Conservation (phyloP, 2,113 vertebrate species). For the Pangasianodon hypophthalmus region DNA sequence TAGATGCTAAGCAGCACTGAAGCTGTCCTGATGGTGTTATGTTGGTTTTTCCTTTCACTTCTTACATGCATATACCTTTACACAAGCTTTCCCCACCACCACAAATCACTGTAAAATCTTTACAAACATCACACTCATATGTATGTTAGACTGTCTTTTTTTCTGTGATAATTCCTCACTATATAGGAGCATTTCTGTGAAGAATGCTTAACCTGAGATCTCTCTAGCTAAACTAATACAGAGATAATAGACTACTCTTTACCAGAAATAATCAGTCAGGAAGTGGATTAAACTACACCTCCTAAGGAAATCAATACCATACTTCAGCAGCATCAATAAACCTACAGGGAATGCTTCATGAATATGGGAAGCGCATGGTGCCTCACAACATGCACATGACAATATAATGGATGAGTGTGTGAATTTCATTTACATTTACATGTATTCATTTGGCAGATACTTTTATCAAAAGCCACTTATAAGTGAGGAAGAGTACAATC, state of each 20-base stretch:
- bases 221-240: not conserved
- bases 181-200: not conserved
- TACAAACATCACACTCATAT: not conserved
- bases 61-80: not conserved
- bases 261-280: not conserved
- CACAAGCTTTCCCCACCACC: not conserved
- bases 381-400: constrained; percentile 8
- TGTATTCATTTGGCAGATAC: not conserved
- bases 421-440: constrained; percentile 2
- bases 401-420: constrained; percentile 20
- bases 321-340: constrained; percentile 16
- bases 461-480: not conserved
- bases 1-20: not conserved
- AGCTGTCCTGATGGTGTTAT: not conserved
- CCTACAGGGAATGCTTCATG: not conserved
- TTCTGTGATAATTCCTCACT: not conserved
- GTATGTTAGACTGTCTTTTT: not conserved
- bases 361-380: not conserved
- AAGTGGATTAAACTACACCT: constrained; percentile 29
- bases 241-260: constrained; percentile 10
- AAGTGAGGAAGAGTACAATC: not conserved
- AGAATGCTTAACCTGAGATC: not conserved
- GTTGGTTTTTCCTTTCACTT: not conserved
- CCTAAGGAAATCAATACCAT: constrained; percentile 26
- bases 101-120: not conserved